These are phyloP conservation scores for Virgularia gustaviana DNA, from an alignment of 92 coral and sea anemone species.

Conservation along the genomic window DNA sequence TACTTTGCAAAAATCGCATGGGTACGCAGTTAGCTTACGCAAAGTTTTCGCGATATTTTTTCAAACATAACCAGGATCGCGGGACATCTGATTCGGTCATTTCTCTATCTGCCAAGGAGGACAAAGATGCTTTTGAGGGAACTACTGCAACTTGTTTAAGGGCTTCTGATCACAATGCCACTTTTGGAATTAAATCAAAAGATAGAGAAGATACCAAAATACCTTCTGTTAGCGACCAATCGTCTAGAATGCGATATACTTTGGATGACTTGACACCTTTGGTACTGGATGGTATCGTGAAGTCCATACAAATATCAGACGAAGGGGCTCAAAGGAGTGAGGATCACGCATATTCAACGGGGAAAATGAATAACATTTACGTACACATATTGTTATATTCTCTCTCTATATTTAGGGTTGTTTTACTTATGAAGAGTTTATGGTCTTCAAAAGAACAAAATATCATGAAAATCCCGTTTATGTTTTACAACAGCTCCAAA, in stretches of 20 bases:
- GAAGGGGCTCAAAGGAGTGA: not conserved
- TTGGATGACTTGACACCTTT: slow-evolving; percentile 1
- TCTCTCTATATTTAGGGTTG: slow-evolving; percentile 7
- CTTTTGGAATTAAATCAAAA: slow-evolving; percentile 33
- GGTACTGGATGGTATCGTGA: slow-evolving; percentile 28
- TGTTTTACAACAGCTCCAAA: not conserved
- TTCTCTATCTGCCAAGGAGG: slow-evolving; percentile 24
- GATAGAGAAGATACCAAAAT: not conserved
- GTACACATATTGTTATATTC: not conserved
- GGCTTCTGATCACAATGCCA: not conserved
- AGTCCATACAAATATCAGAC: not conserved
- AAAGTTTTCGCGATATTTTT: slow-evolving; percentile 37
- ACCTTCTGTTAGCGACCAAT: slow-evolving; percentile 1
- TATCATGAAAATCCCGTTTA: slow-evolving; percentile 1
- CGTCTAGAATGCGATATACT: not conserved
- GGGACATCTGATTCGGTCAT: not conserved
- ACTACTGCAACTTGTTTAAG: not conserved
- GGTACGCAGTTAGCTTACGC: slow-evolving; percentile 31
- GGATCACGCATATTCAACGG: not conserved
- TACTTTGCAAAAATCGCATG: slow-evolving; percentile 34
- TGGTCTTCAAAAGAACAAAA: slow-evolving; percentile 13
- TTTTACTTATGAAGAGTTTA: slow-evolving; percentile 6
- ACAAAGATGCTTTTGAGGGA: not conserved
- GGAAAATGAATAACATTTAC: not conserved
- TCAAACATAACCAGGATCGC: slow-evolving; percentile 17